Evolutionary conservation across 2,888 invertebrate genomes (phyloP).

Genomic region (Cantharis flavilabris): DNA sequence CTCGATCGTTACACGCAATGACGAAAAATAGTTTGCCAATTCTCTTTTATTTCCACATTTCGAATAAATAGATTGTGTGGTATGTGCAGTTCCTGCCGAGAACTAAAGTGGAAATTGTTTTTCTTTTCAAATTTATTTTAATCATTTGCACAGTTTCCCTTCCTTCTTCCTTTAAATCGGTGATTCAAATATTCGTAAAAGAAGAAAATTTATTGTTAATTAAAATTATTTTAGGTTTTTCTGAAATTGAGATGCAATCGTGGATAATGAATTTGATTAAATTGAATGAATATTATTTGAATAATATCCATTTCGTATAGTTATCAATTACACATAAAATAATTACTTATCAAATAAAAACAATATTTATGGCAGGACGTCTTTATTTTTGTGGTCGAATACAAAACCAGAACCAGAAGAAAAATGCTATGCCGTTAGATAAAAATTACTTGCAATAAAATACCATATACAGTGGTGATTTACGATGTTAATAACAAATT

Average conservation of each 20-base stretch:
- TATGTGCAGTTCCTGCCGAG: neutral
- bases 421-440: neutral
- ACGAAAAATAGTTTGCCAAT: conserved; percentile 9
- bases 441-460: neutral
- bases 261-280: too few species aligned
- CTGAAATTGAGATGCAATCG: too few species aligned
- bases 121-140: neutral
- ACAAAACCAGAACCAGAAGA: neutral
- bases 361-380: neutral
- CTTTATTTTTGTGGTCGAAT: neutral
- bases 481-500: neutral
- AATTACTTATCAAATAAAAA: neutral
- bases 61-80: neutral
- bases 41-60: neutral
- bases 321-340: neutral
- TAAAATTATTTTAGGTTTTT: too few species aligned
- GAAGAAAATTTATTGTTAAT: too few species aligned
- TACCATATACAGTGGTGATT: neutral
- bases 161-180: neutral
- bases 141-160: neutral
- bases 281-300: too few species aligned
- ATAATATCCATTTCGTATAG: too few species aligned
- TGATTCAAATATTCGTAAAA: too few species aligned
- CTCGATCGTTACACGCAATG: neutral
- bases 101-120: neutral